Evolutionary conservation across 2,888 invertebrate genomes (phyloP), one percentile per base, ranked within the genome.

Genomic region (Drosophila monieri): DNA sequence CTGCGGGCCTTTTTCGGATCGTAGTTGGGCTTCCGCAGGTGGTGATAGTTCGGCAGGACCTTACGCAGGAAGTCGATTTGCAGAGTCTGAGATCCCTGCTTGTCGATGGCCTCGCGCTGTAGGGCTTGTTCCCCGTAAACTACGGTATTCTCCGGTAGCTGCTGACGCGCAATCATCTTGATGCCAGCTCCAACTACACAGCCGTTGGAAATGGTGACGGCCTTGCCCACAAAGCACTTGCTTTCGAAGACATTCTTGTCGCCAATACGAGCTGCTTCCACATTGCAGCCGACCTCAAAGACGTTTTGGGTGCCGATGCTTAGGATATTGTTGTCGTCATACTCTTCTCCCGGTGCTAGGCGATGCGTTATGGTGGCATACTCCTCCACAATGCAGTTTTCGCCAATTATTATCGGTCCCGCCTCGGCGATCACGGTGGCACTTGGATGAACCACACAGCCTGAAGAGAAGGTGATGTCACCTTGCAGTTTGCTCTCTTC

Each of bases 301-400:
- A 98, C 97, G 93, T 99, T 99, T 89, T 97, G 96, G 25, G 95
- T 95, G 15, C 99, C 99, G 80, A 99, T 97, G 60, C 95, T 95
- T 81, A 98, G 93, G 1, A 88, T 84, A 18, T 89, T 88, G 14
- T 47, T 77, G 1, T 66, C 56, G 35, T 80, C 73, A 62, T 67
- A 77, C 12, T 21, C 56, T 25, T 67, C 74, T 0, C 78, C 79
- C 0, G 68, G 53, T 3, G 77, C 68, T 4, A 89, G 66, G 3
- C 94, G 94, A 88, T 98, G 97, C 23, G 96, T 94, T 80, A 99
- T 98, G 56, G 95, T 95, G 0, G 95, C 95, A 92, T 98, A 97
- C 92, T 99, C 99, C 91, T 99, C 99, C 75, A 99, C 96, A 57
- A 99, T 95, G 91, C 99, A 99, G 78, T 95, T 96, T 89, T 99